Evolutionary conservation across 2,113 vertebrate species (phyloP), one percentile per base, ranked within the genome.

Genomic region (Sula dactylatra): DNA sequence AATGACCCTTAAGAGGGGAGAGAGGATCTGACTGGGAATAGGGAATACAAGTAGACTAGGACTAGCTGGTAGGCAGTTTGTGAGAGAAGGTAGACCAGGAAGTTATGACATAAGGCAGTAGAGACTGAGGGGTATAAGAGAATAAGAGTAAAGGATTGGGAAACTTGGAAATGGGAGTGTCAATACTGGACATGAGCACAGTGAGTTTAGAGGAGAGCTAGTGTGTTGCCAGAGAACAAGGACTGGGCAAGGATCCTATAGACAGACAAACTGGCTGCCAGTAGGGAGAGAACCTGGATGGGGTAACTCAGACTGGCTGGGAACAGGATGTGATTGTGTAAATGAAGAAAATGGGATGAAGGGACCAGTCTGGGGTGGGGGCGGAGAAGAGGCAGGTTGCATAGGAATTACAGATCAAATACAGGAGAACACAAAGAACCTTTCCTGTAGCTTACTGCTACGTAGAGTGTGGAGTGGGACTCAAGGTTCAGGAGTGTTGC

Each of bases 1-100:
- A 47, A 32, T 40, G 31, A 69, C 72, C 34, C 31, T 55, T 42
- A 26, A 59, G 16, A 0, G 0, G 5, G 4, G 22, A 24, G 49
- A 49, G 69, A 38, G 19, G 26, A 7, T 91, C 36, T 49, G 36
- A 3, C n/a, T 71, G 69, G 64, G 21, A 79, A 54, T 20, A 36
- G 40, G 61, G 22, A 59, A 34, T 25, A 36, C 19, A 34, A 38
- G 10, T 29, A 4, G 34, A 26, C 55, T 32, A 66, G 32, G 44
- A 6, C 10, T 24, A 69, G 55, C 16, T 70, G 58, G 5, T 56
- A 50, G 65, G 24, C 44, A 47, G 52, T 40, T 67, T 42, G 55
- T 62, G 52, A 24, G 73, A 59, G 56, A 74, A 71, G 32, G 47
- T 47, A 34, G 76, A 7, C 19, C 8, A 16, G 56, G 34, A 66